A percentile compares a stretch with the other conserved stretches of the same genome.
phyloP scores from a whole-genome alignment of 2,888 invertebrate species.

The Drosophila greeni region DNA sequence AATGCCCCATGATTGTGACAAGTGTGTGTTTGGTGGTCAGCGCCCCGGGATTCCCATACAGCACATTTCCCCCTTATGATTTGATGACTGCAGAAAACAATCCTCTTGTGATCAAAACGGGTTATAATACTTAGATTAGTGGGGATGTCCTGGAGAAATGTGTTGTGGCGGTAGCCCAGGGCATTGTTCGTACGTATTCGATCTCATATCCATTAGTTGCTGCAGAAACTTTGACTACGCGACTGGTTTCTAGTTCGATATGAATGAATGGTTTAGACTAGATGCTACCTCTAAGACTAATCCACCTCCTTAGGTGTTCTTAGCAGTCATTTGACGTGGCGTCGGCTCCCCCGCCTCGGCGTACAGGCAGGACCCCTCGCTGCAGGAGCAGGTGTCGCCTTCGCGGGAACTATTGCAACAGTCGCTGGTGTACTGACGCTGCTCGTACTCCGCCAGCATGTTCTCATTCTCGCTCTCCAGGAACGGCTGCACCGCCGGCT shows the following conservation, averaged over 20 bases:
- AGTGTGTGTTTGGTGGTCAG: constrained; percentile 27
- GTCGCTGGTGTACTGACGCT: constrained; percentile 78
- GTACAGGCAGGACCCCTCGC: constrained; percentile 83
- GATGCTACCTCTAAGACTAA: constrained; percentile 60
- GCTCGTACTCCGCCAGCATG: constrained; percentile 62
- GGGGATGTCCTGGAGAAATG: neutral
- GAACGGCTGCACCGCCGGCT: constrained; percentile 52
- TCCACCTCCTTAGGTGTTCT: constrained; percentile 61
- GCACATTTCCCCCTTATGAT: neutral
- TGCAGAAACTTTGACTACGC: constrained; percentile 39
- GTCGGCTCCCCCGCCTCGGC: constrained; percentile 81
- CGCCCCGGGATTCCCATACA: constrained; percentile 1
- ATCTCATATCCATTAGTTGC: constrained; percentile 19
- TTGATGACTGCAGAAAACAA: constrained; percentile 1
- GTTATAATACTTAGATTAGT: constrained; percentile 2
- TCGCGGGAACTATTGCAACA: constrained; percentile 80
- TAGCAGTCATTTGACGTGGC: constrained; percentile 56
- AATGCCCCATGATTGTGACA: constrained; percentile 39
- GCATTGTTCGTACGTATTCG: constrained; percentile 24
- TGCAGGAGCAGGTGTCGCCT: constrained; percentile 83
- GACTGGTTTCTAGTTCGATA: constrained; percentile 59
- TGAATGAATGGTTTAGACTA: constrained; percentile 70
- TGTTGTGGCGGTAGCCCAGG: neutral
- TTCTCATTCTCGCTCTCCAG: constrained; percentile 72
- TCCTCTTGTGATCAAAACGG: neutral